These are phyloP conservation scores for Hedya salicella DNA, from an alignment of 2,888 invertebrate genomes.

Conservation along the genomic window DNA sequence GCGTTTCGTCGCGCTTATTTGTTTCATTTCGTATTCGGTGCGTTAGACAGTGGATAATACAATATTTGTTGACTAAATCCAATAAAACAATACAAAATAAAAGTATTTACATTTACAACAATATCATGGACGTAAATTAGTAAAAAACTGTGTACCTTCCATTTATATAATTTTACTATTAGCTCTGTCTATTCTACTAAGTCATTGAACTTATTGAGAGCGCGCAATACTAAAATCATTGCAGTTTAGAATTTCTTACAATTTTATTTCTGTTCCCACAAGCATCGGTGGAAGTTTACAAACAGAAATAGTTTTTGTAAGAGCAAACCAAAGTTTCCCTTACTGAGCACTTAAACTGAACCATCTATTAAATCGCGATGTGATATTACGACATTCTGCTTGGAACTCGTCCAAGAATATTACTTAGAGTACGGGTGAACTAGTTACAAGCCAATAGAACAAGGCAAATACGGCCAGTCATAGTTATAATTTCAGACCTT, in stretches of 20 bases:
- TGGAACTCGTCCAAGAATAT: constrained; percentile 35
- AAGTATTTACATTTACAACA: too few species aligned
- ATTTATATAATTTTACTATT: too few species aligned
- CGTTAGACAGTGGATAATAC: too few species aligned
- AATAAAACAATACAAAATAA: too few species aligned
- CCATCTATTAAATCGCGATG: constrained; percentile 24
- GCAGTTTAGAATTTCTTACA: neutral
- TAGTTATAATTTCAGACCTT: constrained; percentile 23
- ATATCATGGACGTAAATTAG: too few species aligned
- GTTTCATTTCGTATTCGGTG: too few species aligned
- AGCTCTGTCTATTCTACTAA: too few species aligned
- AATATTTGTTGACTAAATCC: too few species aligned
- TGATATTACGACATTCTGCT: constrained; percentile 19
- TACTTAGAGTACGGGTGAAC: constrained; percentile 16
- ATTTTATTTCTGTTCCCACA: neutral
- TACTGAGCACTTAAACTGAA: constrained; percentile 6
- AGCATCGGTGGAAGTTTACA: neutral
- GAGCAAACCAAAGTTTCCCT: constrained; percentile 11
- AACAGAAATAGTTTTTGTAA: constrained; percentile 18
- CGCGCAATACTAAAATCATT: neutral
- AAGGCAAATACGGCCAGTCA: constrained; percentile 20
- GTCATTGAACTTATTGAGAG: neutral
- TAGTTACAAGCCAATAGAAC: constrained; percentile 11
- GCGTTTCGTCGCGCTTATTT: too few species aligned
- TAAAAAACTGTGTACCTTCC: too few species aligned